Evolutionary conservation across 2,888 invertebrate genomes (phyloP).

Genomic region (Mechanitis messenoides): DNA sequence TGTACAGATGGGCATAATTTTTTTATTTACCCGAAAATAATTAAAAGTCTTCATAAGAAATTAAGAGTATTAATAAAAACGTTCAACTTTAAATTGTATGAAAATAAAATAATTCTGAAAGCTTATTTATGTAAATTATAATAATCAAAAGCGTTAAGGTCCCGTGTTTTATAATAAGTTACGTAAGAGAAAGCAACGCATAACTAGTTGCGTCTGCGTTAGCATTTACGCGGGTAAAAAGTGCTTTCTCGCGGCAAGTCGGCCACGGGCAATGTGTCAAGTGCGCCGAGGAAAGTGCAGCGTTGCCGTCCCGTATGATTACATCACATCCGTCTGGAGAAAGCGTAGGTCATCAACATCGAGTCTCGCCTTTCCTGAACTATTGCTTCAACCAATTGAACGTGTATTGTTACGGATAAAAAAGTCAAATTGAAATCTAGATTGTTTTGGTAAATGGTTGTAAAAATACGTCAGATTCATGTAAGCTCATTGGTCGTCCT

Average conservation of each 20-base stretch:
- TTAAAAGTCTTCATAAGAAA: no score
- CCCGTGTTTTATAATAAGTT: slow-evolving; percentile 63
- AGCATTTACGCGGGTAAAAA: slow-evolving; percentile 70
- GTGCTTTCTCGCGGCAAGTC: slow-evolving; percentile 73
- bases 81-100: no score
- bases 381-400: no score
- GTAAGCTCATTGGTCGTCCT: slow-evolving; percentile 49
- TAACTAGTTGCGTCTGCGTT: slow-evolving; percentile 65
- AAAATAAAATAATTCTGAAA: no score
- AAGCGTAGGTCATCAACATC: slow-evolving; percentile 67
- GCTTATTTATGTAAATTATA: no score
- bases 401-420: no score
- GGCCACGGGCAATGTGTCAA: slow-evolving; percentile 77
- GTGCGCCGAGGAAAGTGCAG: slow-evolving; percentile 74
- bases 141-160: slow-evolving; percentile 25
- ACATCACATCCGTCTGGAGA: slow-evolving; percentile 72
- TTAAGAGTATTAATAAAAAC: no score
- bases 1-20: no score
- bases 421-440: slow-evolving; percentile 6
- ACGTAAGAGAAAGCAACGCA: slow-evolving; percentile 72
- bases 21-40: no score
- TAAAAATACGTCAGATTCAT: slow-evolving; percentile 35
- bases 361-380: slow-evolving; percentile 28
- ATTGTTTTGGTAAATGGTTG: slow-evolving; percentile 37
- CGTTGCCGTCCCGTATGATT: slow-evolving; percentile 54